Base-by-base conservation (phyloP, 1,140 invertebrate genomes). In the Luehdorfia chinensis region DNA sequence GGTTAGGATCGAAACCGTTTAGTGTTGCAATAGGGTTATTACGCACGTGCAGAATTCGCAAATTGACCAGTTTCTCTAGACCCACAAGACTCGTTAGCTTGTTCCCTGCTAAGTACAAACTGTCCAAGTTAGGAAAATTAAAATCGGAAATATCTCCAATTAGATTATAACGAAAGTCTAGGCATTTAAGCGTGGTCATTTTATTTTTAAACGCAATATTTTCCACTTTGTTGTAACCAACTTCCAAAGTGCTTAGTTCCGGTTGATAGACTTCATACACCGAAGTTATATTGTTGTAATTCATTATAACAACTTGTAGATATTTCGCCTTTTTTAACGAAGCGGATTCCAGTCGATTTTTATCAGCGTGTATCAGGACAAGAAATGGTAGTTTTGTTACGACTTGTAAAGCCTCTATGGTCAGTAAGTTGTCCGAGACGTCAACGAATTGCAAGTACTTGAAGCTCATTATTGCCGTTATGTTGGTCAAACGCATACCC, bases 391-490 rank as follows among this genome's bases (percentile, higher is more conserved):
- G 65, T 21, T 77, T 64, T 0, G 78, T 67, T 4, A 89, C 45
- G 4, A 73, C 73, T 71, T 89, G 84, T 6, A 90, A 46, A 9
- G 71, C 76, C 0, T 84, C 62, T 13, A 84, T 46, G n/a, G 68
- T 81, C 9, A 90, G 63, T 13, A 65, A 69, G 55, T 90, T 90
- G 6, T 85, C 75, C 8, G 87, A 88, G 2, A 90, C 70, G 47
- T 90, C 85, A 0, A 90, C 60, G 36, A 88, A 90, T 47, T 88
- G 79, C 7, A 90, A 61, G 50, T 90, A 84, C 47, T 85, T 84
- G 48, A 88, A 90, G 19, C 67, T 58, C 28, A 71, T 59, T 21
- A 90, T 73, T 1, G 83, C 77, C 0, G 63, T 61, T 16, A 90
- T 76, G 15, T 89, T 70, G 1, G 87, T 89, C 25, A 90, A 53